Evolutionary conservation across 1,140 invertebrate species (phyloP), one percentile per base, ranked within the genome.

Genomic region (Andricus grossulariae): DNA sequence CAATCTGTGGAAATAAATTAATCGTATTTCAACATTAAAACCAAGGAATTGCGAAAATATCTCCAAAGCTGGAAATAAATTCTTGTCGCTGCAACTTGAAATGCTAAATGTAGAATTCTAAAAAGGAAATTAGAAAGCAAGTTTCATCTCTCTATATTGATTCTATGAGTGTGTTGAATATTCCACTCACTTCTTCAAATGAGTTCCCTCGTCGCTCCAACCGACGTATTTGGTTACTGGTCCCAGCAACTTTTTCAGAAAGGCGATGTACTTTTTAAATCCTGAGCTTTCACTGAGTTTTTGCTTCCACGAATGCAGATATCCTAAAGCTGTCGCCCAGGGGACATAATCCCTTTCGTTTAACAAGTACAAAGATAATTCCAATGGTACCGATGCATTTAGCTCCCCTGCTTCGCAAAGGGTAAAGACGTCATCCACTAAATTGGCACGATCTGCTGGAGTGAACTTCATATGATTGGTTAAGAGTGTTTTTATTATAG

Each of bases 341-440:
- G 95, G 95, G 5, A 95, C 93, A 84, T 95, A 96, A 78, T 96
- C 94, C 12, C 92, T 92, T 87, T 97, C 96, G 8, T 94, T 93
- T 11, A 93, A 84, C 13, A 97, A 90, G 89, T 97, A 97, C 70
- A 94, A 89, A 2, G 94, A 94, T 55, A 96, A 84, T 80, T 94
- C 90, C 54, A 97, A 84, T 8, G 96, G 95, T 50, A 95, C 90
- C 1, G 92, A 93, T 8, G 94, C 93, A 81, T 95, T 94, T 45
- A 97, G 82, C 25, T 95, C 89, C 12, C 95, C 96, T 15, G 95
- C 95, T 85, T 96, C 94, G 90, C 94, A 94, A 2, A 97, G 90
- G 0, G 95, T 94, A 84, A 96, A 96, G 0, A 94, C 95, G 88
- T 97, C 96, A 85, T 96, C 95, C 45, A 97, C 92, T 7, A 97